phyloP scores from a whole-genome alignment of 2,888 invertebrate genomes.

The Fabriciana adippe region DNA sequence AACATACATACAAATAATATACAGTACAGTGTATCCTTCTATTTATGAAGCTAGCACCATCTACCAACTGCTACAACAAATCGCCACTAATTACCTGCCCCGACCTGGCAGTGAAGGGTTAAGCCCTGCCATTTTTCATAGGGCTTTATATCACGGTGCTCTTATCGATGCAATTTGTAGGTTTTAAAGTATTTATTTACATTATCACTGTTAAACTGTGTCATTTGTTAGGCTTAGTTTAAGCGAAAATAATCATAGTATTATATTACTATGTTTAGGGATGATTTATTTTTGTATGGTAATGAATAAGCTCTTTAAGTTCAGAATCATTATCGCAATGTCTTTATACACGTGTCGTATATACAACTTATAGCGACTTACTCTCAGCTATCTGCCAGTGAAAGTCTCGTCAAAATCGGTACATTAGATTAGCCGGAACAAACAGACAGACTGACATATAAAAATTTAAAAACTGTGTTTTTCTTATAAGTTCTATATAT shows the following conservation, averaged over 20 bases:
- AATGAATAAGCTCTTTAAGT: no score
- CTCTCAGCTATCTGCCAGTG: no score
- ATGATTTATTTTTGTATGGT: not conserved
- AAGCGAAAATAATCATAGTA: not conserved
- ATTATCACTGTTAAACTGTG: conserved; percentile 38
- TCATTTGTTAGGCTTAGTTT: conserved; percentile 39
- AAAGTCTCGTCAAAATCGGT: no score
- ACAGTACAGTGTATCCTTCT: conserved; percentile 3
- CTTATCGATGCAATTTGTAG: conserved; percentile 53
- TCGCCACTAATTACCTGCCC: conserved; percentile 52
- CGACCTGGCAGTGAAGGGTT: conserved; percentile 54
- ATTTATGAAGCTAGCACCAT: conserved; percentile 22
- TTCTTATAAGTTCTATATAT: no score
- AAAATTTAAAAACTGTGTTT: no score
- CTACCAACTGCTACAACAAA: conserved; percentile 48
- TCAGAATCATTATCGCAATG: no score
- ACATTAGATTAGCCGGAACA: no score
- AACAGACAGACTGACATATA: no score
- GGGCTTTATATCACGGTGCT: conserved; percentile 46
- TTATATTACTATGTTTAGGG: not conserved
- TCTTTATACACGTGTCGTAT: no score
- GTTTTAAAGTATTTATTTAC: conserved; percentile 50
- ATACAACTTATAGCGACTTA: no score
- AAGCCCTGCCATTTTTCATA: conserved; percentile 55
- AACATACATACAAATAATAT: no score